Percentiles rank a stretch among this genome's conserved stretches.
phyloP scores from a whole-genome alignment of 2,113 vertebrate species.

The Eptatretus burgeri region DNA sequence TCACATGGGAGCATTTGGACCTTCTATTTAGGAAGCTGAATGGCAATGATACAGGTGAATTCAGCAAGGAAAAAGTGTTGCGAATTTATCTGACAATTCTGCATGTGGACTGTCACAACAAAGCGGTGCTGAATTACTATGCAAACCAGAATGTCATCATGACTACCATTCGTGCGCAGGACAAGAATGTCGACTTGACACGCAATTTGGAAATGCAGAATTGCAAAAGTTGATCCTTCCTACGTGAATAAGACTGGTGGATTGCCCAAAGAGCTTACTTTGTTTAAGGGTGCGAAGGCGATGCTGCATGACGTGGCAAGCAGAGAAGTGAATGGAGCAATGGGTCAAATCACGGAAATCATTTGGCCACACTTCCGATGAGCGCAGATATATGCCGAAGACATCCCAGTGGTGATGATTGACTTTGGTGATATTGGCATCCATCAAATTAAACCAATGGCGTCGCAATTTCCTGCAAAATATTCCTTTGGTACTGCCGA shows the following conservation, averaged over 20 bases:
- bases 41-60: not conserved
- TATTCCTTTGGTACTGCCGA: constrained; percentile 6
- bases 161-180: not conserved
- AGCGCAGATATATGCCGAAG: constrained; percentile 2
- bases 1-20: not conserved
- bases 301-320: not conserved
- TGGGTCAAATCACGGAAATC: constrained; percentile 2
- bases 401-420: constrained; percentile 1
- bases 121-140: not conserved
- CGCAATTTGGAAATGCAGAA: not conserved
- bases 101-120: not conserved
- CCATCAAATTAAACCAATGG: not conserved
- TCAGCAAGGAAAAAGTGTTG: not conserved
- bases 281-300: not conserved
- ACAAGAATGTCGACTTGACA: not conserved
- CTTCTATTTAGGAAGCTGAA: not conserved
- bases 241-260: not conserved
- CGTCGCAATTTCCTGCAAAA: constrained; percentile 2
- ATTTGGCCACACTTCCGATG: not conserved
- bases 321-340: not conserved
- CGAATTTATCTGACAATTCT: not conserved
- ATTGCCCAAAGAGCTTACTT: not conserved
- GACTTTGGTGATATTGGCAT: not conserved
- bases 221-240: not conserved
- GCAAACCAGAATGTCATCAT: not conserved